phyloP scores from a whole-genome alignment of 2,797 vertebrate genomes.

The Menidia menidia region DNA sequence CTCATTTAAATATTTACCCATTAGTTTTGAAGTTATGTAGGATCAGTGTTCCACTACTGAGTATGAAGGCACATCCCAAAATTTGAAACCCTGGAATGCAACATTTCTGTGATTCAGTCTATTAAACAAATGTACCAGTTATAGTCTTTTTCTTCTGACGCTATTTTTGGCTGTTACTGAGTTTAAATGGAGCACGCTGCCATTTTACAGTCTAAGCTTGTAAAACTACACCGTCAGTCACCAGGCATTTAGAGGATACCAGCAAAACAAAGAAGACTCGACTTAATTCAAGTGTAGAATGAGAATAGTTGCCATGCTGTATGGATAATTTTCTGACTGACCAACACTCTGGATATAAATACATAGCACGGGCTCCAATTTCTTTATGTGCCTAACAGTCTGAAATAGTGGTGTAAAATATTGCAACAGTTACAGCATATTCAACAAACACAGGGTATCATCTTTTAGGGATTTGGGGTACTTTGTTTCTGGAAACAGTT shows the following conservation, averaged over 20 bases:
- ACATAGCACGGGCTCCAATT: neutral
- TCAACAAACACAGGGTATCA: neutral
- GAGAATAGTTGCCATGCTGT: too few species aligned
- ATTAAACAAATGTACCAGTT: too few species aligned
- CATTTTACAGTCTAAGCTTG: conserved; percentile 1
- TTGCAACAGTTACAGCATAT: conserved; percentile 35
- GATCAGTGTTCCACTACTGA: too few species aligned
- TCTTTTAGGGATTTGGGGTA: neutral
- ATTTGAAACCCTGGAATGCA: too few species aligned
- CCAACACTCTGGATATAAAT: too few species aligned
- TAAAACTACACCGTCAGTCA: neutral
- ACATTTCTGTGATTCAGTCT: neutral
- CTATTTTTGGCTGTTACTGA: neutral
- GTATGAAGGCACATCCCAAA: too few species aligned
- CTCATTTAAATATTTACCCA: neutral
- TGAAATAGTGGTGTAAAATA: conserved; percentile 26
- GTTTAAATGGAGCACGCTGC: neutral
- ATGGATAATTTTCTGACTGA: too few species aligned
- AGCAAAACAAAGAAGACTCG: neutral
- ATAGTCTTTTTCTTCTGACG: too few species aligned
- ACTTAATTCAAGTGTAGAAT: neutral
- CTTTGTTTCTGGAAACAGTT: conserved; percentile 3
- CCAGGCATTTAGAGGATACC: conserved; percentile 4
- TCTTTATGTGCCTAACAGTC: conserved; percentile 37
- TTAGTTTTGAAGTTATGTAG: too few species aligned